Base-by-base conservation (phyloP, 2,888 invertebrate species). In the Ormyrus pomaceus region DNA sequence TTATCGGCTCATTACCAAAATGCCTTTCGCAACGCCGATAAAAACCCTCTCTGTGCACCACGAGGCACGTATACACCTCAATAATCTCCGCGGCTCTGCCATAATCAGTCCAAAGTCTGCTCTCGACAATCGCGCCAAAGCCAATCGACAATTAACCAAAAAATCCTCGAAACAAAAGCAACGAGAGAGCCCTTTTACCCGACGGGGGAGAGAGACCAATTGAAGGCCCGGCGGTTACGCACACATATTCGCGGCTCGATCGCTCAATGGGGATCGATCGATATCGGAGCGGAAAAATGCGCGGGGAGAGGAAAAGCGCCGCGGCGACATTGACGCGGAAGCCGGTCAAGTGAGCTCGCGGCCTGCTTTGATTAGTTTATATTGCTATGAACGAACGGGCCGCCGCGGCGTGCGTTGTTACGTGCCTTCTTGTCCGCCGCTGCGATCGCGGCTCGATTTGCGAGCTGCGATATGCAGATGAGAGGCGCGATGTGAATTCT, bases 311-410 rank as follows among this genome's bases (percentile, higher is more conserved):
- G 56, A n/a, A 4, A 53, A 48, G 34, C 51, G 62, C 46, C 46
- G 5, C 64, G 53, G n/a, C 68, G 69, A 46, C 81, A 82, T 79
- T 80, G 82, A 76, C 76, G 82, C 83, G 83, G 86, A 86, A 86
- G 82, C 86, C 86, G 71, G n/a, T 48, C 75, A 85, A 86, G 85
- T 85, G 84, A 78, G 70, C n/a, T 70, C 74, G 53, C 19, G 34
- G 34, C 3, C 34, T 34, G 70, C 48, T 5, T 11, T 69, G 70
- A 76, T 68, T 76, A 61, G 59, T 58, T 68, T 68, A 68, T 69
- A 61, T 61, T 6, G 6, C 13, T 34, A 4, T 10, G 1, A 8
- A 61, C n/a, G 9, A 1, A 34, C 61, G 56, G 6, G 11, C 56
- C n/a, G 34, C 34, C 34, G 34, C 56, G 56, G 9, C 7, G 56